Evolutionary conservation across 2,797 vertebrate species (phyloP).

Genomic region (Sardinella longiceps): DNA sequence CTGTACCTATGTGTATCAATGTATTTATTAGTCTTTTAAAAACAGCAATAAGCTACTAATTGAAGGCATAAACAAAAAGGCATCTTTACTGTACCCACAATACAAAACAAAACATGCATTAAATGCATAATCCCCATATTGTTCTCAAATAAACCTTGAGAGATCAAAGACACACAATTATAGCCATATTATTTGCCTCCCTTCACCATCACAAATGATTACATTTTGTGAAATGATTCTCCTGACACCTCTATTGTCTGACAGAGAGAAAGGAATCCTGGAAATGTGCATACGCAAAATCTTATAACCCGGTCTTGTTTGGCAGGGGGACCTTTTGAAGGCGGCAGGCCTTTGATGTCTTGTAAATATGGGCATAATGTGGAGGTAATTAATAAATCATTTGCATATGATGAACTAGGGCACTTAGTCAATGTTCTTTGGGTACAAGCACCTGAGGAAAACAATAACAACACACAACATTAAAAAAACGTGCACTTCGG

Average conservation of each 20-base stretch:
- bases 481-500: conserved; percentile 92
- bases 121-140: not conserved
- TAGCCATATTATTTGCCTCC: not conserved
- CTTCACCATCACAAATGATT: conserved; percentile 12
- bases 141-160: not conserved
- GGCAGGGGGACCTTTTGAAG: conserved; percentile 74
- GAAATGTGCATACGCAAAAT: conserved; percentile 62
- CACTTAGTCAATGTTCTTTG: conserved; percentile 97
- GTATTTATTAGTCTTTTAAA: not conserved
- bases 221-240: conserved; percentile 70
- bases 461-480: conserved; percentile 85
- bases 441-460: conserved; percentile 97
- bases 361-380: conserved; percentile 89
- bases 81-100: not conserved
- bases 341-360: conserved; percentile 85
- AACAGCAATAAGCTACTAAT: not conserved
- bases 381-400: conserved; percentile 99
- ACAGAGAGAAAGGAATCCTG: conserved; percentile 31
- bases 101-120: not conserved
- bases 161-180: not conserved
- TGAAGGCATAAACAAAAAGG: not conserved
- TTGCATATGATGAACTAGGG: conserved; percentile 96
- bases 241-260: conserved; percentile 66
- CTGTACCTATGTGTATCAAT: not conserved
- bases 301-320: conserved; percentile 73